phyloP scores from a whole-genome alignment of 2,113 vertebrate species.

The Oryzias curvinotus region DNA sequence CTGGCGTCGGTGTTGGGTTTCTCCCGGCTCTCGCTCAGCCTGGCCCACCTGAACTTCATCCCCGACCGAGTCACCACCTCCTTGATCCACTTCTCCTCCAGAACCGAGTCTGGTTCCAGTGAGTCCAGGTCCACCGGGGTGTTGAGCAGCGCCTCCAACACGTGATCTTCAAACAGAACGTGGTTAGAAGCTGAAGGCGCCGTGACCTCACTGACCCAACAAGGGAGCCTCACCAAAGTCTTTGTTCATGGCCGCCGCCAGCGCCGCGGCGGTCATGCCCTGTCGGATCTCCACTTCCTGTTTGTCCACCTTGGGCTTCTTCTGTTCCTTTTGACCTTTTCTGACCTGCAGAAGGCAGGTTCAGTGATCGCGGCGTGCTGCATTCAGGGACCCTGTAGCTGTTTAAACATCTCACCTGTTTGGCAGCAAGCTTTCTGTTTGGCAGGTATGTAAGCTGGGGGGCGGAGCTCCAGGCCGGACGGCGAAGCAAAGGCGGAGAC shows the following conservation, averaged over 20 bases:
- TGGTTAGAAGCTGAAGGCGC: neutral
- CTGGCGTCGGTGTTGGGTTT: conserved; percentile 83
- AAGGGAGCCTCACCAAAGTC: conserved; percentile 73
- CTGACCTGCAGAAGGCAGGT: too few species aligned
- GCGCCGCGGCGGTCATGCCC: conserved; percentile 79
- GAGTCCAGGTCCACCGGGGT: conserved; percentile 76
- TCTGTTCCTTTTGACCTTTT: conserved; percentile 57
- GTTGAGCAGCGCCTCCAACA: conserved; percentile 85
- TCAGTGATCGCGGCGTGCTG: too few species aligned
- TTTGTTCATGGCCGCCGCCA: conserved; percentile 84
- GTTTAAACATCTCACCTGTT: conserved; percentile 44
- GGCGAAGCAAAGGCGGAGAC: neutral
- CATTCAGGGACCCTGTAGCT: too few species aligned
- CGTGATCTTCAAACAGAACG: conserved; percentile 74
- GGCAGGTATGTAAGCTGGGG: conserved; percentile 12
- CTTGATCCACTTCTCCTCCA: conserved; percentile 84
- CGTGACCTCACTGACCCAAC: neutral
- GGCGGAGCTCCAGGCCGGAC: conserved; percentile 2
- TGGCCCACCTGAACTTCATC: conserved; percentile 87
- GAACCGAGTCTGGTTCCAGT: conserved; percentile 77
- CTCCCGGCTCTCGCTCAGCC: conserved; percentile 76
- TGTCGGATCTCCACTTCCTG: conserved; percentile 84
- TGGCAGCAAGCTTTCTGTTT: conserved; percentile 32
- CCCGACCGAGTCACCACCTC: conserved; percentile 85
- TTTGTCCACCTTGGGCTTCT: conserved; percentile 61